phyloP scores from a whole-genome alignment of 35 echinoderm and acorn worm species.

The Anneissia japonica region DNA sequence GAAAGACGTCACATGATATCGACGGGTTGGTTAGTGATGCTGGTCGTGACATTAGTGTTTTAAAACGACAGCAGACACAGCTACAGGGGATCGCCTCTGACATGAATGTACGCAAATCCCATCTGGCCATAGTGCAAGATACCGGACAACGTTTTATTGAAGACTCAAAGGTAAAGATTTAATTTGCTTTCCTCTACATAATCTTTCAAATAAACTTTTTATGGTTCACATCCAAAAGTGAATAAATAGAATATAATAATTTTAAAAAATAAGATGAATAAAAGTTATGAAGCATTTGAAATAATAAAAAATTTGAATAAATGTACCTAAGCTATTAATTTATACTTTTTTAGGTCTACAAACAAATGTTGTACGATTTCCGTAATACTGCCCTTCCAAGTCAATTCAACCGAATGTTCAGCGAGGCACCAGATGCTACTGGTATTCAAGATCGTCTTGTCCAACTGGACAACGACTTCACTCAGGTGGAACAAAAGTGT shows the following conservation, averaged over 20 bases:
- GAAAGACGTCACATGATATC: slow-evolving; percentile 49
- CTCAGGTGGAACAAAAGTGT: slow-evolving; percentile 36
- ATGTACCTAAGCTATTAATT: background rate
- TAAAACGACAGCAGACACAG: slow-evolving; percentile 77
- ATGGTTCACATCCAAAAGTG: background rate
- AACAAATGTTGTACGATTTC: slow-evolving; percentile 69
- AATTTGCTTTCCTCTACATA: too few relatives aligned
- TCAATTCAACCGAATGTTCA: slow-evolving; percentile 90
- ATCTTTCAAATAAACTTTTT: background rate
- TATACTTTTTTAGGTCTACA: slow-evolving; percentile 51
- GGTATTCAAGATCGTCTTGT: slow-evolving; percentile 54
- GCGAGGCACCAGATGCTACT: slow-evolving; percentile 74
- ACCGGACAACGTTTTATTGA: slow-evolving; percentile 73
- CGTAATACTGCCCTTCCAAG: slow-evolving; percentile 66
- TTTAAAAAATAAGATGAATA: background rate
- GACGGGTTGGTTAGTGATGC: slow-evolving; percentile 63
- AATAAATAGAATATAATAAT: background rate
- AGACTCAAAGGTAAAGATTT: slow-evolving; percentile 88
- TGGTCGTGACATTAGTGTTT: slow-evolving; percentile 67
- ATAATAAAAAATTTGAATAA: background rate
- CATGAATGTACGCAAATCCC: slow-evolving; percentile 46
- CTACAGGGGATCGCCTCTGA: slow-evolving; percentile 63
- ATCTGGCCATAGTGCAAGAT: slow-evolving; percentile 59
- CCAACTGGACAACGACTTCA: slow-evolving; percentile 60
- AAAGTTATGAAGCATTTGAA: background rate